These are phyloP conservation scores for Manis javanica DNA, from an alignment of 2,797 vertebrate species.

Conservation along the genomic window DNA sequence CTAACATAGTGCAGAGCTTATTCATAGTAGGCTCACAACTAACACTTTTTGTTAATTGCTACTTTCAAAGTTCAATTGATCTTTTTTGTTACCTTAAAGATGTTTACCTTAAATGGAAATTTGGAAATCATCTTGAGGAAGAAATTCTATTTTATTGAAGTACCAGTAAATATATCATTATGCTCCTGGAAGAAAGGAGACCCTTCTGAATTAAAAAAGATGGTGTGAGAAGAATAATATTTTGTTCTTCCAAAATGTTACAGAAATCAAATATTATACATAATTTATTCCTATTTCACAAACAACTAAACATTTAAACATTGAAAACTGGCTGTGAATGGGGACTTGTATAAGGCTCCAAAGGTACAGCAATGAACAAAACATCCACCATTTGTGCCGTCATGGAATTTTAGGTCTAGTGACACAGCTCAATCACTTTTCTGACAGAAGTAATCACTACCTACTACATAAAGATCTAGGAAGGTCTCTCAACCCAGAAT, in stretches of 20 bases:
- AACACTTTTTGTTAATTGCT: background rate
- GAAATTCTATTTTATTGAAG: background rate
- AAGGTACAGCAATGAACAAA: background rate
- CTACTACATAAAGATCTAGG: background rate
- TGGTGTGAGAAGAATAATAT: background rate
- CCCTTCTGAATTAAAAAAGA: constrained; percentile 42
- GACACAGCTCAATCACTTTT: constrained; percentile 17
- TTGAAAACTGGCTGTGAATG: background rate
- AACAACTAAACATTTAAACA: background rate
- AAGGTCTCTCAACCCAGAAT: background rate
- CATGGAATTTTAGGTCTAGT: background rate
- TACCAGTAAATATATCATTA: background rate
- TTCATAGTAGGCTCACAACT: background rate
- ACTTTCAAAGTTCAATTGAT: background rate
- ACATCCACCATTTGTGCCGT: background rate
- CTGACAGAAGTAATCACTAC: background rate
- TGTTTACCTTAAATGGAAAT: constrained; percentile 32
- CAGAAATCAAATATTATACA: constrained; percentile 7
- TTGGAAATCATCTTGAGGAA: constrained; percentile 14
- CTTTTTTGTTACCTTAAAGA: constrained; percentile 20
- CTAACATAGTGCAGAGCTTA: background rate
- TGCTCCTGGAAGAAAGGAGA: background rate
- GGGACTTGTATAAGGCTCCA: background rate
- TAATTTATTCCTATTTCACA: constrained; percentile 32
- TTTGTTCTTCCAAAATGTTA: constrained; percentile 9